A percentile compares a stretch with the other conserved stretches of the same genome.
Evolutionary conservation across 2,888 invertebrate genomes (phyloP).

Genomic region (Macaria liturata): DNA sequence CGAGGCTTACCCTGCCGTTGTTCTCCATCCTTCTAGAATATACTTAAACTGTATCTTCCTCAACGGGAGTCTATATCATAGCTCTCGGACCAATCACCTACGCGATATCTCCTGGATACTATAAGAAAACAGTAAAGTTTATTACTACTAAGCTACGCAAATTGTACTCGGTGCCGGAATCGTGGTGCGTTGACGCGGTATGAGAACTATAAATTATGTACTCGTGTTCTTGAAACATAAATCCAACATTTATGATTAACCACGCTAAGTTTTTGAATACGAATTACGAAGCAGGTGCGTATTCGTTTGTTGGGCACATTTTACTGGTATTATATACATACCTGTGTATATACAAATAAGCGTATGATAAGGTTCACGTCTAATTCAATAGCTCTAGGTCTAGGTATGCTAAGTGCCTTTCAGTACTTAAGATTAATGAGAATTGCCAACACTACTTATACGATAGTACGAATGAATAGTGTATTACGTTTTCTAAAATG

Average conservation of each 20-base stretch:
- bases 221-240: conserved; percentile 17
- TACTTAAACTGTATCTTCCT: conserved; percentile 54
- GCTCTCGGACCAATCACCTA: conserved; percentile 59
- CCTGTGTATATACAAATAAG: no score
- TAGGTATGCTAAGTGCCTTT: no score
- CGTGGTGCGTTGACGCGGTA: conserved; percentile 58
- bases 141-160: conserved; percentile 53
- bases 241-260: conserved; percentile 2
- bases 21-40: conserved; percentile 65
- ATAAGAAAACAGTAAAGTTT: conserved; percentile 72
- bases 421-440: no score
- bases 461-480: no score
- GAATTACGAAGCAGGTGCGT: neutral
- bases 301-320: neutral
- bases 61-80: conserved; percentile 63
- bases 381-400: no score
- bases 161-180: conserved; percentile 49
- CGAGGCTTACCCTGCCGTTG: conserved; percentile 72
- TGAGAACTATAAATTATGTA: conserved; percentile 39
- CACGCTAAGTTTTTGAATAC: conserved; percentile 6
- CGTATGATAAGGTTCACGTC: no score
- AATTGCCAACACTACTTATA: no score
- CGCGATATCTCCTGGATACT: conserved; percentile 76
- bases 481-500: no score
- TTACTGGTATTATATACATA: neutral